phyloP scores from a whole-genome alignment of 2,113 vertebrate species.

The Apus apus region DNA sequence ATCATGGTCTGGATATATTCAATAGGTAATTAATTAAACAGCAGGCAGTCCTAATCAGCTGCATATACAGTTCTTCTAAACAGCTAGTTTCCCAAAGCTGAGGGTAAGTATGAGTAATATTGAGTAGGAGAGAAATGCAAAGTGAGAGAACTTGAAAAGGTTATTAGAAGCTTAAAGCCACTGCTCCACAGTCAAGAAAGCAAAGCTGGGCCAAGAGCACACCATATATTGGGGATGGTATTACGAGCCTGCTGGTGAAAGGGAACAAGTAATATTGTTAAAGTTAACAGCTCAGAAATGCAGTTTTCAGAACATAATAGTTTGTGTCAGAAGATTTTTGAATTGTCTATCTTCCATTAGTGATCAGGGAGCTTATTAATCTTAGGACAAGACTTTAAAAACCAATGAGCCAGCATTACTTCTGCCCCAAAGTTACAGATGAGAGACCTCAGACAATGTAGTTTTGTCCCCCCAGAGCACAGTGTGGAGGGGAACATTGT shows the following conservation, averaged over 20 bases:
- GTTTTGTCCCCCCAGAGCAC: constrained; percentile 30
- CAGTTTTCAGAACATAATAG: not conserved
- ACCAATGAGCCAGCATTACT: not conserved
- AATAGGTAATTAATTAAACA: not conserved
- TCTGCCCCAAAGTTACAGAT: not conserved
- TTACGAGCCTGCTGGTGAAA: not conserved
- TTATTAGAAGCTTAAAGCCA: not conserved
- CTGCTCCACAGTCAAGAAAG: not conserved
- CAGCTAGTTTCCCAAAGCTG: not conserved
- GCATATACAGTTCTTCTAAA: not conserved
- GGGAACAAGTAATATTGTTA: not conserved
- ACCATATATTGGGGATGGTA: not conserved
- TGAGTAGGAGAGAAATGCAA: not conserved
- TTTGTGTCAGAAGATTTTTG: not conserved
- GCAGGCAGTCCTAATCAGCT: not conserved
- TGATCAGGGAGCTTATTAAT: not conserved
- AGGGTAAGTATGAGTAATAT: not conserved
- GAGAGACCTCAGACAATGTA: not conserved
- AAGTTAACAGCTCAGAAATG: not conserved
- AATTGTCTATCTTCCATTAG: not conserved
- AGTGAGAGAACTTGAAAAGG: not conserved
- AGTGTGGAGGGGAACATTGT: not conserved
- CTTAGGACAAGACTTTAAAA: not conserved
- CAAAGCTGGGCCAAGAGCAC: not conserved
- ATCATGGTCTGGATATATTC: not conserved